These are phyloP conservation scores for Stercorarius parasiticus DNA, from an alignment of 2,113 vertebrate genomes.

Conservation along the genomic window DNA sequence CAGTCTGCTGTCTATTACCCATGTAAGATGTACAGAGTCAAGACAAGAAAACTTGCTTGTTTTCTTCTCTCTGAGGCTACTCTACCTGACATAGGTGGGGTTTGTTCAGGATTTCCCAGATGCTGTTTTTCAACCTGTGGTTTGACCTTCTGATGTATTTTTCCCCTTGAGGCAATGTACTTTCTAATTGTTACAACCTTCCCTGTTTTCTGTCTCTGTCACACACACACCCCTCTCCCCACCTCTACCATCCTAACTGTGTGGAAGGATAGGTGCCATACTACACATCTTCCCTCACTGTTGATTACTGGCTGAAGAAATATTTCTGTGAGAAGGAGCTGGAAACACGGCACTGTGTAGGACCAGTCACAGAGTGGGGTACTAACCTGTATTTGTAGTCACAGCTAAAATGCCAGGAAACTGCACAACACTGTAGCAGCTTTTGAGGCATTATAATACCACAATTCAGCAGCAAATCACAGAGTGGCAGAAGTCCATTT, in stretches of 20 bases:
- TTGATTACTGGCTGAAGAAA: neutral
- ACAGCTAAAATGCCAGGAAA: neutral
- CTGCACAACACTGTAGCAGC: neutral
- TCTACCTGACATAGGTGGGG: neutral
- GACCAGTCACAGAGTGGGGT: neutral
- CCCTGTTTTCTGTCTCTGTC: neutral
- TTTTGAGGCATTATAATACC: neutral
- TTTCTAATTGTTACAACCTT: neutral
- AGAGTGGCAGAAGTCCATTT: neutral
- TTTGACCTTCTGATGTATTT: neutral
- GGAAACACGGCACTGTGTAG: neutral
- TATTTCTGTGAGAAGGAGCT: neutral
- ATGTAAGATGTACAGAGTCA: neutral
- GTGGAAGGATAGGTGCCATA: neutral
- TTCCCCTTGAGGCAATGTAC: neutral
- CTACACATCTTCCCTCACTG: neutral
- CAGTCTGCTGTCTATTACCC: neutral
- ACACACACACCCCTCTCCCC: too few relatives aligned
- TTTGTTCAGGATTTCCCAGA: neutral
- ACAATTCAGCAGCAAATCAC: neutral
- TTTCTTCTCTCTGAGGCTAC: neutral
- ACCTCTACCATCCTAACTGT: neutral
- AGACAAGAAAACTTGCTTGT: neutral
- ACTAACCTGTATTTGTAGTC: neutral
- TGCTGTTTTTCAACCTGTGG: neutral